A percentile compares a stretch with the other conserved stretches of the same genome.
Evolutionary conservation across 1,140 invertebrate species (phyloP).

Genomic region (Leptopilina clavipes): DNA sequence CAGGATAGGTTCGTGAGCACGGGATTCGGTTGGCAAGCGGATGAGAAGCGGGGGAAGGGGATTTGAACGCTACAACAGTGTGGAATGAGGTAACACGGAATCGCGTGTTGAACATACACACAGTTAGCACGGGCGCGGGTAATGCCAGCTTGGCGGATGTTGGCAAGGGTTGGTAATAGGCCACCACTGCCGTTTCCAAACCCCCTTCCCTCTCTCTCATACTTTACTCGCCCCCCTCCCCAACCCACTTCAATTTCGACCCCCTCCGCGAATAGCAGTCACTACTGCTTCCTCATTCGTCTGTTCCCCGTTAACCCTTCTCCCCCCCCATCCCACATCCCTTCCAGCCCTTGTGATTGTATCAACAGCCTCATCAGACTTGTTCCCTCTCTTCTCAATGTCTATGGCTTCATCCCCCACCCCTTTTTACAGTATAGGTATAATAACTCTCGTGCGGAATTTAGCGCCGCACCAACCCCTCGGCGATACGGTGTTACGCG

Average conservation of each 20-base stretch:
- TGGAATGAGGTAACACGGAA: constrained; percentile 64
- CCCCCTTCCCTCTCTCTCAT: constrained; percentile 25
- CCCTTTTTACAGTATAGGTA: not conserved
- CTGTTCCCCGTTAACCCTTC: constrained; percentile 35
- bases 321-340: constrained; percentile 41
- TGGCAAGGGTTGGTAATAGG: constrained; percentile 71
- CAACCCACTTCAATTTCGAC: not conserved
- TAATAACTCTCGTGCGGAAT: constrained; percentile 39
- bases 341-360: constrained; percentile 61
- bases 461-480: constrained; percentile 47
- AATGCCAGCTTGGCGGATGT: constrained; percentile 63
- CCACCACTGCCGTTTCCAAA: constrained; percentile 35
- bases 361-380: constrained; percentile 70
- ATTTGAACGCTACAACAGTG: constrained; percentile 44
- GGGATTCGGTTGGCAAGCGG: constrained; percentile 44
- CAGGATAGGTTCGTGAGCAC: constrained; percentile 42
- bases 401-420: constrained; percentile 1
- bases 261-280: not conserved
- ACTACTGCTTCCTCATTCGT: constrained; percentile 22
- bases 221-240: too few relatives aligned
- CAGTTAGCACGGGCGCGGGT: constrained; percentile 56
- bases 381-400: constrained; percentile 4
- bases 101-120: constrained; percentile 69
- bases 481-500: constrained; percentile 41
- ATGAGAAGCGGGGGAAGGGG: constrained; percentile 22